Conservation (phyloP, 2,888 invertebrate genomes). For the Tanypteryx hageni region DNA sequence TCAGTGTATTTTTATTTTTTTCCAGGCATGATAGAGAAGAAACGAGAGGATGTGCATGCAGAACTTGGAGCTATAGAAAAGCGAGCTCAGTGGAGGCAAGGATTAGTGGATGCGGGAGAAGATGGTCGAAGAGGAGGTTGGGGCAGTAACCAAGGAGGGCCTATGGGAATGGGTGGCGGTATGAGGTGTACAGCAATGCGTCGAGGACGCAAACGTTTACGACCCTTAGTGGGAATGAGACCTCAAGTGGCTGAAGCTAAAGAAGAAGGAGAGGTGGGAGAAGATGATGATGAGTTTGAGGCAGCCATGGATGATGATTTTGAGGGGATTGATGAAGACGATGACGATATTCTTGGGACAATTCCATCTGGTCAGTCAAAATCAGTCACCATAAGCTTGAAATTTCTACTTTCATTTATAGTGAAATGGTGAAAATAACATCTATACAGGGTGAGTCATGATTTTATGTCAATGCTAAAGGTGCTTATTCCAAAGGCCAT, state of each 20-base stretch:
- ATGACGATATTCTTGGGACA: constrained; percentile 49
- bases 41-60: constrained; percentile 80
- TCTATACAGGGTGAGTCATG: too few species aligned
- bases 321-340: constrained; percentile 50
- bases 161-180: constrained; percentile 1
- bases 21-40: constrained; percentile 81
- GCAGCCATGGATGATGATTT: constrained; percentile 65
- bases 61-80: constrained; percentile 81
- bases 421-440: too few species aligned
- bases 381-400: too few species aligned
- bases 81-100: constrained; percentile 68
- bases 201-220: not conserved
- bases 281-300: constrained; percentile 67
- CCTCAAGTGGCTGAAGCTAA: constrained; percentile 59
- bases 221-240: constrained; percentile 29
- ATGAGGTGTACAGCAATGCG: not conserved
- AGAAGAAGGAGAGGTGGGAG: constrained; percentile 65
- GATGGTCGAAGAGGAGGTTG: constrained; percentile 63
- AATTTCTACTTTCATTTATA: too few species aligned
- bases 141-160: not conserved
- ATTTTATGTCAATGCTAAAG: too few species aligned
- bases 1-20: constrained; percentile 68
- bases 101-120: constrained; percentile 67
- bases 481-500: too few species aligned
- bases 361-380: constrained; percentile 48